These are phyloP conservation scores for Eristalis tenax DNA, from an alignment of 2,888 invertebrate genomes.

Conservation along the genomic window DNA sequence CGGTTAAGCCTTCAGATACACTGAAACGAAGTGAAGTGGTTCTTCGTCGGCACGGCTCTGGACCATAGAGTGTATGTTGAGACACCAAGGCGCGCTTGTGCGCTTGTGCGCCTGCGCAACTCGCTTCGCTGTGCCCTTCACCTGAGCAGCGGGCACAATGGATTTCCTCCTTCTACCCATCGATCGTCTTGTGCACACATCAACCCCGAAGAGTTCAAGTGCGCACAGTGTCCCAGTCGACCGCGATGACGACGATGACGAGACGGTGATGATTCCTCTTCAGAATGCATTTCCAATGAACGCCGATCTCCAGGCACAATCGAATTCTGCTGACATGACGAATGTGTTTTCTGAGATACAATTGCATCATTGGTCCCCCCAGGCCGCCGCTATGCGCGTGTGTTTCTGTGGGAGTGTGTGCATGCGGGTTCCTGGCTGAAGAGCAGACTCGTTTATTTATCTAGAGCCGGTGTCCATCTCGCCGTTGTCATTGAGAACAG, in stretches of 20 bases:
- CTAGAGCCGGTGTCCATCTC: slow-evolving; percentile 18
- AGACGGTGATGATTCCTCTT: slow-evolving; percentile 20
- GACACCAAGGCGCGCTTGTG: slow-evolving; percentile 18
- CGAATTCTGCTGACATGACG: slow-evolving; percentile 35
- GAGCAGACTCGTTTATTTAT: slow-evolving; percentile 57
- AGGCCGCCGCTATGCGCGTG: not conserved
- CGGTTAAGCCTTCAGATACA: slow-evolving; percentile 38
- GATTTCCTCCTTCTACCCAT: not conserved
- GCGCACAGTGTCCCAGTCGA: slow-evolving; percentile 21
- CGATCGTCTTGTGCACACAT: slow-evolving; percentile 20
- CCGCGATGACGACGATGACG: not conserved
- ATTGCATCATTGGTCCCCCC: slow-evolving; percentile 1
- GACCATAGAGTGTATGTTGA: slow-evolving; percentile 3
- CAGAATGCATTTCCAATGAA: slow-evolving; percentile 51
- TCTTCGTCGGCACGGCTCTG: not conserved
- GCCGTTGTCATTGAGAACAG: slow-evolving; percentile 23
- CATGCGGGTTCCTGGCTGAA: slow-evolving; percentile 15
- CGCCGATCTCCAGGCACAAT: slow-evolving; percentile 32
- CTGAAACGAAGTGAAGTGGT: slow-evolving; percentile 16
- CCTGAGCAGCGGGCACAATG: not conserved
- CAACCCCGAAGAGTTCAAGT: slow-evolving; percentile 58
- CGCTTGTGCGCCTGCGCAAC: not conserved
- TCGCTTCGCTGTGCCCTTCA: not conserved
- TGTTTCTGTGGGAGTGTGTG: not conserved
- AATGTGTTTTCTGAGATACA: slow-evolving; percentile 40